A percentile compares a stretch with the other conserved stretches of the same genome.
Evolutionary conservation across 1,140 invertebrate species (phyloP).

Genomic region (Cydia pomonella): DNA sequence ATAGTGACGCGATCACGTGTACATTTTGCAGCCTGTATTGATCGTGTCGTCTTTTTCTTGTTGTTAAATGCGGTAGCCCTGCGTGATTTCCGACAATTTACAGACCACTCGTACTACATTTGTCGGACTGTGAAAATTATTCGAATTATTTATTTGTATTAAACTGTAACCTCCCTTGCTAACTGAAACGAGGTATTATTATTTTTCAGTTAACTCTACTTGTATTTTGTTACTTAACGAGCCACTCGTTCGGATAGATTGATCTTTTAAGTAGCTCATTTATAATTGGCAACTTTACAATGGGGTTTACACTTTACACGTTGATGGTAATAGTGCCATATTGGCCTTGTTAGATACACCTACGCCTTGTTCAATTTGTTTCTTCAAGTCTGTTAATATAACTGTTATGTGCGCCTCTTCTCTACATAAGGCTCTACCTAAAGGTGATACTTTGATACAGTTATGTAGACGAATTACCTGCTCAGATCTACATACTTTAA

Average conservation of each 20-base stretch:
- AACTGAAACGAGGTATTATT: not conserved
- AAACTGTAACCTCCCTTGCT: not conserved
- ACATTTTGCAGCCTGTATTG: constrained; percentile 79
- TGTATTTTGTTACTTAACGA: not conserved
- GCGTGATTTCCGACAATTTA: constrained; percentile 53
- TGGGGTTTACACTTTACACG: not conserved
- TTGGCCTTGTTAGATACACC: constrained; percentile 27
- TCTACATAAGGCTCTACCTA: constrained; percentile 14
- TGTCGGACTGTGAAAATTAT: constrained; percentile 1
- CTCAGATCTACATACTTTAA: not conserved
- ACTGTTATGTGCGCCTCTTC: constrained; percentile 17
- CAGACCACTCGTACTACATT: constrained; percentile 15
- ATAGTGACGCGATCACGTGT: constrained; percentile 79
- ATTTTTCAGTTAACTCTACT: not conserved
- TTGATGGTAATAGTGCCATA: constrained; percentile 17
- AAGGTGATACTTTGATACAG: constrained; percentile 8
- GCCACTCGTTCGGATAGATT: not conserved
- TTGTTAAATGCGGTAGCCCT: constrained; percentile 59
- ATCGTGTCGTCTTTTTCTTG: constrained; percentile 78
- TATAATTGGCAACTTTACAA: not conserved
- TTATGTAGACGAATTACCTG: not conserved
- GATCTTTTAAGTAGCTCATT: not conserved
- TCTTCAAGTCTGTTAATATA: constrained; percentile 13
- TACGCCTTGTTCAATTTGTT: constrained; percentile 16
- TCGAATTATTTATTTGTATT: constrained; percentile 12